These are phyloP conservation scores for Lagria hirta DNA, from an alignment of 2,888 invertebrate genomes.

Conservation along the genomic window DNA sequence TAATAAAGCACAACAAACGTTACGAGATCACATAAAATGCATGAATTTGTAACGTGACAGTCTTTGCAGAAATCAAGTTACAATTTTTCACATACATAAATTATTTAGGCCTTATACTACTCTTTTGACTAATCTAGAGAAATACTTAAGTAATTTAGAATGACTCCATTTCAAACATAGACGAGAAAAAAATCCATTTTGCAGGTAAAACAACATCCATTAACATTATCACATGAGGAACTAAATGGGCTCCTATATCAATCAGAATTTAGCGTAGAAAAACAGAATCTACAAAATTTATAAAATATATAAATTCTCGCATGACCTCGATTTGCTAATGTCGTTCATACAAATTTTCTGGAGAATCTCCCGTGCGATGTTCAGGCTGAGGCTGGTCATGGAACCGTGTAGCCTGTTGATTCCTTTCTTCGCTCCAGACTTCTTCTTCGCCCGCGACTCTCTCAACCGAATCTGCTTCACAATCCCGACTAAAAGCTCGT, in stretches of 20 bases:
- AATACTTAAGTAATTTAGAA: constrained; percentile 6
- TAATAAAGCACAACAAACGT: constrained; percentile 19
- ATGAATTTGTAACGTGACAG: constrained; percentile 10
- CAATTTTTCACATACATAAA: constrained; percentile 21
- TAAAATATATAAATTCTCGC: constrained; percentile 82
- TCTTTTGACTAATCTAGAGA: constrained; percentile 6
- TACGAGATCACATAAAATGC: constrained; percentile 5
- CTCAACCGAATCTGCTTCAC: constrained; percentile 85
- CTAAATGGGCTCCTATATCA: too few species aligned
- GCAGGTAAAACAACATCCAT: too few species aligned
- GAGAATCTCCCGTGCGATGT: constrained; percentile 77
- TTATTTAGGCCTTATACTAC: constrained; percentile 22
- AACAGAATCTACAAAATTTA: constrained; percentile 22
- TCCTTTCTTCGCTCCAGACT: constrained; percentile 45
- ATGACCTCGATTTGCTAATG: constrained; percentile 81
- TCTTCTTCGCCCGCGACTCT: constrained; percentile 73
- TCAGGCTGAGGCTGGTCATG: constrained; percentile 77
- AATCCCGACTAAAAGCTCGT: constrained; percentile 91
- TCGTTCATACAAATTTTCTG: constrained; percentile 86
- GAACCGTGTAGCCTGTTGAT: constrained; percentile 70
- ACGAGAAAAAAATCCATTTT: too few species aligned
- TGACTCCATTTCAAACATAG: too few species aligned
- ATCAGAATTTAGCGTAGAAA: constrained; percentile 22
- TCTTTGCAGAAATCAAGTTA: constrained; percentile 9
- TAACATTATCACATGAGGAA: too few species aligned